Evolutionary conservation across 1,140 invertebrate species (phyloP).

Genomic region (Lethocerus indicus): DNA sequence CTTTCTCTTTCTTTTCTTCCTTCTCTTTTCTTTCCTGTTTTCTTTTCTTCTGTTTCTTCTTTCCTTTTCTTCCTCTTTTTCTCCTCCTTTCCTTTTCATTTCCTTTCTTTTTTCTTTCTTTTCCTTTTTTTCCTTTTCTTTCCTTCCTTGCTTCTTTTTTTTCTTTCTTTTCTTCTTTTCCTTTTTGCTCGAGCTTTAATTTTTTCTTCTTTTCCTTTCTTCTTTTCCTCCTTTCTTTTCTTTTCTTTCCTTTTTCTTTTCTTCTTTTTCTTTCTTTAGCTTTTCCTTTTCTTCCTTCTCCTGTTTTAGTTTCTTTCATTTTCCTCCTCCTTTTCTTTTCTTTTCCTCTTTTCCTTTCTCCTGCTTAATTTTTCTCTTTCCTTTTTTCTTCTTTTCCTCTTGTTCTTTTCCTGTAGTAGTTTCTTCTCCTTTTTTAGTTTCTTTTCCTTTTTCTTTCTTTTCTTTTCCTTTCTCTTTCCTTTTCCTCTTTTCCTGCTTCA

Average conservation of each 20-base stretch:
- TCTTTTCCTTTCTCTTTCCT: not conserved
- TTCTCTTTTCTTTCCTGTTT: conserved; percentile 13
- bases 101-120: conserved; percentile 10
- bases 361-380: not conserved
- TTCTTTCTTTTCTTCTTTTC: conserved; percentile 13
- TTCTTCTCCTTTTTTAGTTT: conserved; percentile 15
- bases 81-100: conserved; percentile 12
- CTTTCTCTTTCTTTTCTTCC: conserved; percentile 17
- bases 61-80: conserved; percentile 13
- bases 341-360: conserved; percentile 9
- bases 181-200: conserved; percentile 9
- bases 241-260: conserved; percentile 15
- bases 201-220: conserved; percentile 9
- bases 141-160: conserved; percentile 13
- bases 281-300: conserved; percentile 14
- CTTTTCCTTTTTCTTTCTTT: conserved; percentile 10
- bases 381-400: conserved; percentile 12
- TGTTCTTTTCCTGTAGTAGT: conserved; percentile 13
- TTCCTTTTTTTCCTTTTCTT: conserved; percentile 9
- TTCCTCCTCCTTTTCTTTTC: not conserved
- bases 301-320: not conserved
- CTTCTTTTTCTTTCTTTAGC: conserved; percentile 17
- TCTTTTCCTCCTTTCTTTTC: conserved; percentile 7
- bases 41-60: conserved; percentile 19
- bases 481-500: not conserved